Evolutionary conservation across 2,888 invertebrate genomes (phyloP).

Genomic region (Eutolmus rufibarbis): DNA sequence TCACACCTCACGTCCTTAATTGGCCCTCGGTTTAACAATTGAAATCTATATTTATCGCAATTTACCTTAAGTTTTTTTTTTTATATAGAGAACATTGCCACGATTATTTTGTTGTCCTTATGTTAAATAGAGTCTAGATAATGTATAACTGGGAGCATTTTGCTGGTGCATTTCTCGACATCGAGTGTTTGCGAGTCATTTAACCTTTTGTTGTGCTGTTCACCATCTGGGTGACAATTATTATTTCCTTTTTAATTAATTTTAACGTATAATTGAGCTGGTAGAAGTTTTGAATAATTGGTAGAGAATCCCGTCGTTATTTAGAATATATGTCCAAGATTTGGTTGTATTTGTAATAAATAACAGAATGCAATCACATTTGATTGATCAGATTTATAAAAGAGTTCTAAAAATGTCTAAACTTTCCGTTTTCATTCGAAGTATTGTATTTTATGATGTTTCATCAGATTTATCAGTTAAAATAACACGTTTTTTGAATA

Average conservation of each 20-base stretch:
- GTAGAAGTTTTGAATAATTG: not conserved
- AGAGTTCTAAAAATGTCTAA: not conserved
- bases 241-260: not conserved
- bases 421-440: not conserved
- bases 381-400: not conserved
- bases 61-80: conserved; percentile 6
- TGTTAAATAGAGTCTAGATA: conserved; percentile 19
- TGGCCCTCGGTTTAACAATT: not conserved
- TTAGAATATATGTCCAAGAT: not conserved
- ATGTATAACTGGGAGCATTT: conserved; percentile 14
- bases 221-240: not conserved
- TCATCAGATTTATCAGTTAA: not conserved
- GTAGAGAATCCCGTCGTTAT: not conserved
- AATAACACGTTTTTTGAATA: not conserved
- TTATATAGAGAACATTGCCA: conserved; percentile 7
- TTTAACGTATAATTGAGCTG: not conserved
- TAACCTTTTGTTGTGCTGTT: not conserved
- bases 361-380: not conserved
- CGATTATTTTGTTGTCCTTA: conserved; percentile 20
- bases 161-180: conserved; percentile 8
- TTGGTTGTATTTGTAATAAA: not conserved
- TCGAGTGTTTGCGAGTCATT: conserved; percentile 4
- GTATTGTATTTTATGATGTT: not conserved
- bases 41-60: conserved; percentile 29
- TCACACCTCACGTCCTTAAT: not conserved